Evolutionary conservation across 2,113 vertebrate species (phyloP), one percentile per base, ranked within the genome.

Genomic region (Scomber scombrus): DNA sequence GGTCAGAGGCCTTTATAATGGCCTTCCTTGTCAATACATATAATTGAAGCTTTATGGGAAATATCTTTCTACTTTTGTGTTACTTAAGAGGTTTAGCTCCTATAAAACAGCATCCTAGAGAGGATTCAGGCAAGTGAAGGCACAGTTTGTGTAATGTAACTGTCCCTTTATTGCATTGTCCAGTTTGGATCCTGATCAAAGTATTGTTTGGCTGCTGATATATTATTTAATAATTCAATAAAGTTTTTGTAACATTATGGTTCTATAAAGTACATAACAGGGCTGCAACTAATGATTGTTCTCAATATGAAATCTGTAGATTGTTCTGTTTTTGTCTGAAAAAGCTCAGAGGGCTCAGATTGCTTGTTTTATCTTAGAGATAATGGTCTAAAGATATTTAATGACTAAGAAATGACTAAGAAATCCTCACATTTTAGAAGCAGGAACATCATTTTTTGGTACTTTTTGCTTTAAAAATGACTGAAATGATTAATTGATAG

Each of bases 71-170:
- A 46, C 23, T 56, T 71, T 21, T 1, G 4, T 11, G 2, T 34
- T 8, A 15, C 2, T 49, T 49, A 5, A 46, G 29, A 43, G 3
- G 4, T 29, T 26, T 11, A 26, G 19, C 50, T 56, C 29, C 18
- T 45, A n/a, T 45, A 45, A 67, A 49, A 18, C 19, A 1, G n/a
- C 29, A 68, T 68, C 56, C 50, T 56, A 49, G 16, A 46, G 3
- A 56, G 18, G 50, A 3, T 40, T 49, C 12, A 57, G 66, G 49
- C 68, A 50, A 49, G 55, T 77, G 47, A 62, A 47, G 61, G 26
- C 68, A 64, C 58, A 62, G n/a, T 19, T 49, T 56, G 23, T 49
- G 13, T 15, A 40, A 26, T n/a, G 40, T n/a, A 11, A 18, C 4
- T 56, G 49, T 26, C 2, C 62, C 52, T 15, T 62, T 15, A n/a